Evolutionary conservation across 2,888 invertebrate species (phyloP), one percentile per base, ranked within the genome.

Genomic region (Parascotia fuliginaria): DNA sequence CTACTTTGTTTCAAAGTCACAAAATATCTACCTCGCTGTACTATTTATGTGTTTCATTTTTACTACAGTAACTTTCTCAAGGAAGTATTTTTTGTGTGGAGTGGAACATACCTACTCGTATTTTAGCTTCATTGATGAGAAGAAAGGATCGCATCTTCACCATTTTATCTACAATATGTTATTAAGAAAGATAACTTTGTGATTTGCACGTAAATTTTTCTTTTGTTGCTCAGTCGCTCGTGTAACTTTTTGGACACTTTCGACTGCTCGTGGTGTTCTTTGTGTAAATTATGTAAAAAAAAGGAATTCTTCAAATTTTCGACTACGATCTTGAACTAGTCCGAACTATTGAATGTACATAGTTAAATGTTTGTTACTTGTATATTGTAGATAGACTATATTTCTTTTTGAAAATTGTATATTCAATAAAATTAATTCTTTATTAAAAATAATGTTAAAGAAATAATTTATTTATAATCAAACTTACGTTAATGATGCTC

Each of bases 341-440:
- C 92, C 89, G 85, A 87, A 87, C 81, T 87, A 83, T 77, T 88
- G 87, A 87, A 83, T 92, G 91, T 92, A 91, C 77, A 92, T 90
- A 92, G 87, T 88, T 90, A 89, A 87, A 89, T 89, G 88, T 92
- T 92, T 90, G 91, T 92, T 91, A 92, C 86, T 79, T 92, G 91
- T 92, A 92, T 89, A 92, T 91, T 92, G 87, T 92, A 91, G 91
- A 92, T 92, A 91, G 91, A 89, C 81, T 82, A 87, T 89, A 87
- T 89, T 90, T 87, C 88, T 86, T 89, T n/a, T 90, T 83, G 83
- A 88, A 77, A 80, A 81, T 85, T 89, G 87, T 89, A 88, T 88
- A 86, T 85, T 88, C 80, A 81, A 81, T 80, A 79, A 76, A 75
- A 83, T 77, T 85, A 79, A 80, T 79, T 74, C 83, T 83, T 85